Base-by-base conservation (phyloP, 2,888 invertebrate genomes). In the Crioceris asparagi region DNA sequence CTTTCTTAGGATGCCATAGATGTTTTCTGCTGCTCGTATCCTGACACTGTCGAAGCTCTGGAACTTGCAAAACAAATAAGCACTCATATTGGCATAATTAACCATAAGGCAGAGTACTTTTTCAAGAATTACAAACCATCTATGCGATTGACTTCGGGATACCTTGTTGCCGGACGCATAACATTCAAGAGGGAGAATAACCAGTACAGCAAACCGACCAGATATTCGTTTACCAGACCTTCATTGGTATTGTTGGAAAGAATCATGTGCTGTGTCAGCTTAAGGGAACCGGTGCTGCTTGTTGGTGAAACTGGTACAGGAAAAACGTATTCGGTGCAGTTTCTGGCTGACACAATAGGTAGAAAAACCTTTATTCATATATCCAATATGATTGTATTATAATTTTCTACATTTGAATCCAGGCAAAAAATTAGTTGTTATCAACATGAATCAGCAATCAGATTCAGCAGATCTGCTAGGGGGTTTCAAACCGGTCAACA, bases 291-390 rank as follows among this genome's bases (percentile, higher is more conserved):
- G 0, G 86, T 96, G 2, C 67, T 98, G 4, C 68, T 98, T 4
- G 94, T 97, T 0, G 98, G 98, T 17, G 98, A 98, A 68, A 98
- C 98, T 0, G 98, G 98, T 31, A 94, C 93, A 0, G 98, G 98
- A 1, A 98, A 98, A 69, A 99, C 98, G 0, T 88, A 92, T 1
- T 79, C 87, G 0, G 78, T 98, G 1, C 97, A 97, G 60, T 91
- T 86, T 63, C 68, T 97, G 36, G 88, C 96, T 0, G 74, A 79
- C 42, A 78, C 82, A 46, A 77, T 87, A 0, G 83, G 87, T 0
- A n/a, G n/a, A n/a, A n/a, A n/a, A n/a, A n/a, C n/a, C n/a, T n/a
- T n/a, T n/a, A n/a, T n/a, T n/a, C n/a, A n/a, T n/a, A n/a, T n/a
- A n/a, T n/a, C n/a, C n/a, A n/a, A n/a, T n/a, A n/a, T n/a, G n/a